A percentile compares a stretch with the other conserved stretches of the same genome.
These are phyloP conservation scores for Sarcophilus harrisii DNA, from an alignment of 2,797 vertebrate genomes.

Conservation along the genomic window DNA sequence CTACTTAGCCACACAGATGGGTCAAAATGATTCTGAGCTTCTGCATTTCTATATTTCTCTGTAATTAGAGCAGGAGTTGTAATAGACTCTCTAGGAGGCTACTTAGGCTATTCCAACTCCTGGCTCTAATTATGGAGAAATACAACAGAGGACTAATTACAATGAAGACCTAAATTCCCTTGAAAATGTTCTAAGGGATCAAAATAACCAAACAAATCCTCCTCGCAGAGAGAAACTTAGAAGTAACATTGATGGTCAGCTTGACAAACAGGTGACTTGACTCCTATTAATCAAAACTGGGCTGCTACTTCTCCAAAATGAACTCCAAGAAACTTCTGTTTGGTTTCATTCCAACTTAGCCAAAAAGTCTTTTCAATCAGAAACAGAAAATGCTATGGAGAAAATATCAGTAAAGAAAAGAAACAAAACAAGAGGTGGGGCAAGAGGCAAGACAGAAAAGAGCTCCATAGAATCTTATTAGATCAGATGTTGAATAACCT, in stretches of 20 bases:
- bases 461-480: background rate
- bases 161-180: background rate
- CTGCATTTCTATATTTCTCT: background rate
- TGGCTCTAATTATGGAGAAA: background rate
- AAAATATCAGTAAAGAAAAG: constrained; percentile 20
- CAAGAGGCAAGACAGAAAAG: background rate
- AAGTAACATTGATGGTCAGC: background rate
- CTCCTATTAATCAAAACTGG: background rate
- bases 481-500: background rate
- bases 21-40: background rate
- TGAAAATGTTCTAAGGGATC: background rate
- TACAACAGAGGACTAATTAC: background rate
- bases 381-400: constrained; percentile 26
- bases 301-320: background rate
- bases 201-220: background rate
- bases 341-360: background rate
- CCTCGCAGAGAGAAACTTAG: constrained; percentile 2
- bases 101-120: background rate
- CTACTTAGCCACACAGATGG: background rate
- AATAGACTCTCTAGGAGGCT: background rate
- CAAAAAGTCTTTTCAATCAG: background rate
- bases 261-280: background rate
- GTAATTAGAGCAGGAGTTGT: background rate
- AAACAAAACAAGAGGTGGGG: constrained; percentile 1
- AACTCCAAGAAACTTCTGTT: background rate